Base-by-base conservation (phyloP, 1,140 invertebrate species). In the Sinonovacula constricta region DNA sequence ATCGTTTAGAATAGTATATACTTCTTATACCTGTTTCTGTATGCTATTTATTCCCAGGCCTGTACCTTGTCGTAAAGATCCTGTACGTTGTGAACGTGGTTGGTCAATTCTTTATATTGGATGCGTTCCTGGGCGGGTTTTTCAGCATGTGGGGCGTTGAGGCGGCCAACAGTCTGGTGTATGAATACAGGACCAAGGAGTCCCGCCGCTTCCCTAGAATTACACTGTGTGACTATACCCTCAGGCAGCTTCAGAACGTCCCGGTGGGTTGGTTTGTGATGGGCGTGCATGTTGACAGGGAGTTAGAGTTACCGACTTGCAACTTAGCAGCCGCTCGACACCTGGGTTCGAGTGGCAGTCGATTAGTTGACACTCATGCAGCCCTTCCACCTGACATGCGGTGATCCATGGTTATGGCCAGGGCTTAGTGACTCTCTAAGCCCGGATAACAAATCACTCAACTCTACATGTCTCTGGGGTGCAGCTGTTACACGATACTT, bases 21-120 rank as follows among this genome's bases (percentile, higher is more conserved):
- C 5, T 18, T 22, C 5, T 12, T 12, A 5, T 28, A 15, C 31
- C 28, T 28, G 10, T 4, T 28, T 60, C 3, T 65, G 5, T 65
- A n/a, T 65, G 22, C 3, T n/a, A 14, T 65, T 65, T 36, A 10
- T 49, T 28, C 30, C 28, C 89, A 66, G 84, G 91, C 22, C 81
- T 92, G 28, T 92, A 92, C 82, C 80, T 92, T 59, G 56, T 90
- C 45, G 87, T 91, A 5, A 92, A 92, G 83, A 82, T 86, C 28
- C 76, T 92, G 63, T 92, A 92, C 76, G 81, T 92, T 22, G 81
- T 88, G 54, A 92, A 92, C 74, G 88, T 91, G 26, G 81, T 92
- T 54, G 86, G 90, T 30, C 92, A 92, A 74, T 89, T 92, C 51
- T 89, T 92, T 65, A 79, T 92, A 18, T 81, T 92, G 53, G 89